A percentile compares a stretch with the other conserved stretches of the same genome.
Evolutionary conservation across 2,113 vertebrate genomes (phyloP).

Genomic region (Crypturellus undulatus): DNA sequence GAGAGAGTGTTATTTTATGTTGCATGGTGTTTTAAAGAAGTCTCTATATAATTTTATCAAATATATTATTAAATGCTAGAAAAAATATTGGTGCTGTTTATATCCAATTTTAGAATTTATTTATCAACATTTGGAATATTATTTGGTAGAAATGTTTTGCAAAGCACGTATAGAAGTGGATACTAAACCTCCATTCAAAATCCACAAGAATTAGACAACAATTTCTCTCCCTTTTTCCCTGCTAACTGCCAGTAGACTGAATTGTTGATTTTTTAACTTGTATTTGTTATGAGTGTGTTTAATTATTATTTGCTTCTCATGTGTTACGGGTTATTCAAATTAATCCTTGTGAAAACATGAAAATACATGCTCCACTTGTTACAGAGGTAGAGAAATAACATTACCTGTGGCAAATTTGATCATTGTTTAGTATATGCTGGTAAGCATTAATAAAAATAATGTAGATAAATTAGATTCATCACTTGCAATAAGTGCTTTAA

Average conservation of each 20-base stretch:
- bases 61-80: neutral
- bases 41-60: neutral
- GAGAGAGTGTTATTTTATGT: neutral
- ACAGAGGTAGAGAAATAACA: neutral
- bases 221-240: neutral
- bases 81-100: neutral
- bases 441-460: neutral
- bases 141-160: neutral
- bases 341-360: neutral
- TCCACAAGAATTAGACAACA: neutral
- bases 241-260: neutral
- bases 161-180: neutral
- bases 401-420: neutral
- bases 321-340: neutral
- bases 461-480: neutral
- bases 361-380: neutral
- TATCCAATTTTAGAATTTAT: neutral
- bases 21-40: neutral
- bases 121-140: neutral
- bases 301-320: neutral
- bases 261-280: neutral
- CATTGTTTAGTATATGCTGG: neutral
- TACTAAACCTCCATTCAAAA: neutral
- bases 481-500: neutral
- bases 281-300: neutral